Conservation (phyloP, 2,113 vertebrate genomes). For the Alouatta palliata region DNA sequence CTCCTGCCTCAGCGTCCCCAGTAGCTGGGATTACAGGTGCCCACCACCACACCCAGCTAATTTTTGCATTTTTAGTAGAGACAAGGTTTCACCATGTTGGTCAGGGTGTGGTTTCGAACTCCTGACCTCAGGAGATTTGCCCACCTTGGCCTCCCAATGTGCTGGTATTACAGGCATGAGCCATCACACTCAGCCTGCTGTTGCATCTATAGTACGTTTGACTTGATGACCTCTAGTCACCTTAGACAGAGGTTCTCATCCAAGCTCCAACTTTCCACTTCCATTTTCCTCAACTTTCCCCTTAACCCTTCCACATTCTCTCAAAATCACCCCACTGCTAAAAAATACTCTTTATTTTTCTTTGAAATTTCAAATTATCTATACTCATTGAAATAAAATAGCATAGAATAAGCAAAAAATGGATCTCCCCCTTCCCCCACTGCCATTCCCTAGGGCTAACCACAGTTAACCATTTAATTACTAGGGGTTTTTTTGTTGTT, state of each 20-base stretch:
- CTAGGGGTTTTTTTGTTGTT: too few relatives aligned
- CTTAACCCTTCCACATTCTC: neutral
- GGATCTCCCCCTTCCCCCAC: neutral
- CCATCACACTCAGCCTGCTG: neutral
- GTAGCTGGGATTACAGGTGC: too few relatives aligned
- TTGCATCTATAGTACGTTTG: neutral
- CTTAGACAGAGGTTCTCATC: neutral
- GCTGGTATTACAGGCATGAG: too few relatives aligned
- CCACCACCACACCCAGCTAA: too few relatives aligned
- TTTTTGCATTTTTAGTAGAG: too few relatives aligned
- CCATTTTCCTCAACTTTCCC: neutral
- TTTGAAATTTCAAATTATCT: constrained; percentile 6
- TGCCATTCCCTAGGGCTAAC: neutral
- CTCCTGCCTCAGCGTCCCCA: too few relatives aligned
- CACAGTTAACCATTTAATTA: neutral
- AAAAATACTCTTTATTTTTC: neutral
- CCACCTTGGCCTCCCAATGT: too few relatives aligned
- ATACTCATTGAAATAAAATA: neutral
- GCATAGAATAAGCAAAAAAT: neutral
- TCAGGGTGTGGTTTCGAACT: too few relatives aligned
- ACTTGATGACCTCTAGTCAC: neutral
- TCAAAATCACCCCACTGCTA: neutral
- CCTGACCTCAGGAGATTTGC: too few relatives aligned
- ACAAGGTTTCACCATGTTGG: too few relatives aligned
- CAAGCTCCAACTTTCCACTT: neutral